Conservation (phyloP, 35 echinoderm and acorn worm genomes). For the Eucidaris tribuloides region DNA sequence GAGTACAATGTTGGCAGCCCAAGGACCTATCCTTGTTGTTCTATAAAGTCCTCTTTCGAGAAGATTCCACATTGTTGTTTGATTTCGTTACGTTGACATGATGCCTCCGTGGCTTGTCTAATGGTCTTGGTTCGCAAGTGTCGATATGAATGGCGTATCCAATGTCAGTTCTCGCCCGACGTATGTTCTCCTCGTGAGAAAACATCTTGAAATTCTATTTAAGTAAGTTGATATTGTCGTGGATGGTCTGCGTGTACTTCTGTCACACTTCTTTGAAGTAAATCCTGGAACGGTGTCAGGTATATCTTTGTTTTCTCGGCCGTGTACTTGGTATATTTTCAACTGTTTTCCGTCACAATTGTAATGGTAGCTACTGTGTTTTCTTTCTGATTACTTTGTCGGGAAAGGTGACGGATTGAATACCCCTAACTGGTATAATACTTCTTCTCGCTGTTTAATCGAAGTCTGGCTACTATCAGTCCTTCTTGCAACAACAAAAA, state of each 20-base stretch:
- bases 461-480: background rate
- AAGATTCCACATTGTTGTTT: conserved; percentile 12
- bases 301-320: background rate
- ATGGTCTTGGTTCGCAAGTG: conserved; percentile 1
- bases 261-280: background rate
- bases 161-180: conserved; percentile 47
- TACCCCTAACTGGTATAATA: conserved; percentile 10
- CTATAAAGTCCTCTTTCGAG: conserved; percentile 25
- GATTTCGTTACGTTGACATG: conserved; percentile 19
- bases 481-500: background rate
- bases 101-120: background rate
- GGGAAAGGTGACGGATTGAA: conserved; percentile 1
- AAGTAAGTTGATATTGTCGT: background rate
- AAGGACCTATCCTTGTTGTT: conserved; percentile 44
- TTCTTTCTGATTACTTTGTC: background rate
- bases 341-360: background rate
- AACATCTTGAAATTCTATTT: conserved; percentile 37
- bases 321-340: background rate
- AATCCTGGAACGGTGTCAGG: background rate
- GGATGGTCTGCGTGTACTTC: background rate
- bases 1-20: conserved; percentile 27
- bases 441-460: background rate
- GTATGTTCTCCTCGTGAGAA: conserved; percentile 25
- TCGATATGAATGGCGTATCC: conserved; percentile 33
- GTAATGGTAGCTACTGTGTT: background rate